Base-by-base conservation (phyloP, 2,113 vertebrate species). In the Balaeniceps rex region DNA sequence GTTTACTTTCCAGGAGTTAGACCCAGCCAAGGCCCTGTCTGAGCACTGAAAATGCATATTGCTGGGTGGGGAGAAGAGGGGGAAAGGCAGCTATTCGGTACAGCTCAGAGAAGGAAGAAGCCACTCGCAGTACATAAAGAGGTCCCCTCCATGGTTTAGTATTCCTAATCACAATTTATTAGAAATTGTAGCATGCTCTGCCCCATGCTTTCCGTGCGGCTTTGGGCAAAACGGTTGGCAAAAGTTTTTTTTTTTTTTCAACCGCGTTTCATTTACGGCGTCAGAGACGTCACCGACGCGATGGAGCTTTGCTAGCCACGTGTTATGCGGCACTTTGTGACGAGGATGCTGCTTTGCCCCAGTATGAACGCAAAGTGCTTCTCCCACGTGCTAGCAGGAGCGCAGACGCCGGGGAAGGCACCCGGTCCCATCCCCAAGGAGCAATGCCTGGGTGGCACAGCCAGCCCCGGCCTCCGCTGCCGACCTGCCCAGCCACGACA, bases 401-500 rank as follows among this genome's bases (percentile, higher is more conserved):
- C 25, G 0, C 31, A 84, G 42, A 87, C 5, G 12, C 51, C 6
- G 0, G 0, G 42, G 25, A 57, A 57, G 46, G 18, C 6, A 10
- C 16, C 29, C 25, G 19, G 46, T 28, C 33, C 55, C 68, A 8
- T 33, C 18, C 57, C 61, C 42, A 49, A 9, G 58, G 25, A 76
- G 24, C 22, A 28, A n/a, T 12, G 42, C 12, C 10, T 4, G 17
- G n/a, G 44, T 4, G 10, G 36, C 65, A 83, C 36, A 49, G n/a
- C 54, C 64, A 57, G 49, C 13, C 40, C 55, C 55, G 3, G 4
- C 42, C 83, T 38, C 4, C 5, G 34, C 64, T 70, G 54, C n/a
- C 14, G 77, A 64, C 54, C 44, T 60, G 44, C 31, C 46, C 71
- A 28, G 17, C 63, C 28, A 11, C 2, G 1, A n/a, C 34, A 77